These are phyloP conservation scores for Perizoma affinitatum DNA, from an alignment of 2,888 invertebrate species.

Conservation along the genomic window DNA sequence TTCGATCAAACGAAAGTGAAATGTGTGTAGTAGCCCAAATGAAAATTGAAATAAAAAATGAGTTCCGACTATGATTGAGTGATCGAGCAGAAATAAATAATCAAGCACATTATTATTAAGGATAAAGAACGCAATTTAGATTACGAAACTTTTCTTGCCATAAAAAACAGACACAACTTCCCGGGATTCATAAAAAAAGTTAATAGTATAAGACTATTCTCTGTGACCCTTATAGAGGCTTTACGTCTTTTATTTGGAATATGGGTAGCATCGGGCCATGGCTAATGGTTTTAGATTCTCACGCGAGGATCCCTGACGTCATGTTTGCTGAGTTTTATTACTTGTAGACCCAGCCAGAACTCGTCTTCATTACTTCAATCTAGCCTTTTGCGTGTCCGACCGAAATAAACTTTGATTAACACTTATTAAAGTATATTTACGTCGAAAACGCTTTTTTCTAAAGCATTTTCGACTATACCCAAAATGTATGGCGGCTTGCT, in stretches of 20 bases:
- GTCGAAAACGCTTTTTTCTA: too few species aligned
- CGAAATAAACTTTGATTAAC: conserved; percentile 36
- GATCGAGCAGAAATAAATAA: conserved; percentile 8
- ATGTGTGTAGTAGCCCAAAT: conserved; percentile 8
- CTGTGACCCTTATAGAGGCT: conserved; percentile 21
- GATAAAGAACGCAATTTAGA: too few species aligned
- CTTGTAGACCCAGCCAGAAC: conserved; percentile 41
- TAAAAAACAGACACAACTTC: conserved; percentile 1
- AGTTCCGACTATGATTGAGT: conserved; percentile 13
- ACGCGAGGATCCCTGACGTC: conserved; percentile 57
- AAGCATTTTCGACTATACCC: too few species aligned
- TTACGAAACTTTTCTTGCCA: too few species aligned
- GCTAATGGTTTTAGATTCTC: conserved; percentile 51
- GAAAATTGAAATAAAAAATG: conserved; percentile 11
- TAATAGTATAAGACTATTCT: conserved; percentile 35
- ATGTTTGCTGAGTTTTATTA: conserved; percentile 43
- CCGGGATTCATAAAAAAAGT: conserved; percentile 21
- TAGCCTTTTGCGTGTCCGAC: conserved; percentile 37
- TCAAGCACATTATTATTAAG: conserved; percentile 1
- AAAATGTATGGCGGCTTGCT: too few species aligned
- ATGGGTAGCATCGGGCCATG: conserved; percentile 36
- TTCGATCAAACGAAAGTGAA: conserved; percentile 28
- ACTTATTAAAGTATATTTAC: too few species aligned
- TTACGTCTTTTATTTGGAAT: conserved; percentile 36
- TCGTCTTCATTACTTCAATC: conserved; percentile 45